Conservation (phyloP, 2,888 invertebrate genomes). For the Drosophila cyrtoloma region DNA sequence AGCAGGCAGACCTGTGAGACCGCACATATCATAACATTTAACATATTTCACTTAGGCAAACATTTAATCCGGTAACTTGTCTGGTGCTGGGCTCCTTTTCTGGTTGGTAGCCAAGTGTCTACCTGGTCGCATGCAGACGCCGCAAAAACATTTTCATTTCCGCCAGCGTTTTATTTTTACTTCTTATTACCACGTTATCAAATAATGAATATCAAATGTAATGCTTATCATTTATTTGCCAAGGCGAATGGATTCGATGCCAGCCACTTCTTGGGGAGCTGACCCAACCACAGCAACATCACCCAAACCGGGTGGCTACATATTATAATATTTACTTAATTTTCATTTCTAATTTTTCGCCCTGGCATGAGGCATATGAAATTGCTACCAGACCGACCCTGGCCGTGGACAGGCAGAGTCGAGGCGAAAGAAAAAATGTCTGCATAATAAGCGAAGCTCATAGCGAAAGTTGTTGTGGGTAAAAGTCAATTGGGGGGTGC, state of each 20-base stretch:
- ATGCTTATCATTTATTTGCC: constrained; percentile 82
- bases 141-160: constrained; percentile 71
- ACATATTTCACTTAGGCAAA: constrained; percentile 81
- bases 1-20: constrained; percentile 22
- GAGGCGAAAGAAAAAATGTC: constrained; percentile 35
- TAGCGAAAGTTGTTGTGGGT: constrained; percentile 61
- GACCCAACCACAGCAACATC: constrained; percentile 16
- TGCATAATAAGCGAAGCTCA: constrained; percentile 74
- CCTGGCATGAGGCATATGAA: constrained; percentile 68
- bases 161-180: constrained; percentile 79
- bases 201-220: constrained; percentile 82
- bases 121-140: constrained; percentile 16
- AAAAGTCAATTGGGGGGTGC: constrained; percentile 54
- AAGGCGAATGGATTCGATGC: constrained; percentile 51
- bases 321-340: constrained; percentile 82
- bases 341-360: constrained; percentile 78
- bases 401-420: constrained; percentile 43
- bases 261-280: constrained; percentile 4
- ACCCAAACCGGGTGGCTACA: constrained; percentile 57
- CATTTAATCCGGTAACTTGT: constrained; percentile 75
- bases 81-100: constrained; percentile 20
- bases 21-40: constrained; percentile 76
- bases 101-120: constrained; percentile 12
- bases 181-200: constrained; percentile 76
- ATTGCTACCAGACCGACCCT: constrained; percentile 63